A percentile compares a stretch with the other conserved stretches of the same genome.
Conservation (phyloP, 2,113 vertebrate genomes). For the Regulus satrapa region DNA sequence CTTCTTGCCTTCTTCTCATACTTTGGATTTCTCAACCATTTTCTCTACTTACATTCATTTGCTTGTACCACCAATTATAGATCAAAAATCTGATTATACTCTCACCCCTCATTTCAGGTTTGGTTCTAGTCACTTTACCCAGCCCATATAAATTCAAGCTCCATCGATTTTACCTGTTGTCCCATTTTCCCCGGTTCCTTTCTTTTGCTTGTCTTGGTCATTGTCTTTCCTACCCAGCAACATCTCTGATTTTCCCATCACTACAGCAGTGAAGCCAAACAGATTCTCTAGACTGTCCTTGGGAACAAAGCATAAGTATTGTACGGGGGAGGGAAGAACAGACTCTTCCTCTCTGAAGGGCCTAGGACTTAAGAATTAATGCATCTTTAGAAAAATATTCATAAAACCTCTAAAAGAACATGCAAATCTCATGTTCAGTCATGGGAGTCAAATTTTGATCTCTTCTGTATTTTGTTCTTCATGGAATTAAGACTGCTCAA, state of each 20-base stretch:
- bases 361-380: not conserved
- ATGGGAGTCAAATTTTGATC: not conserved
- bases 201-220: not conserved
- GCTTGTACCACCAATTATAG: not conserved
- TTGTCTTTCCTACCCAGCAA: not conserved
- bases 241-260: not conserved
- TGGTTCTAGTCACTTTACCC: not conserved
- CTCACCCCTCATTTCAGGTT: not conserved
- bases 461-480: not conserved
- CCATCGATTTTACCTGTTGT: not conserved
- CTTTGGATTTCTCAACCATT: not conserved
- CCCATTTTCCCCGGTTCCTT: not conserved
- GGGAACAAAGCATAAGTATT: not conserved
- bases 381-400: not conserved
- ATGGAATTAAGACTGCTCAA: not conserved
- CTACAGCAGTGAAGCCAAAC: not conserved
- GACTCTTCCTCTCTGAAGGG: not conserved
- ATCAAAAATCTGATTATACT: not conserved
- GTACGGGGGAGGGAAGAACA: not conserved
- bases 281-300: not conserved
- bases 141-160: not conserved
- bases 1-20: not conserved
- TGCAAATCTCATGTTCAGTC: conserved; percentile 20
- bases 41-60: not conserved
- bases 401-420: conserved; percentile 21